A percentile compares a stretch with the other conserved stretches of the same genome.
Conservation (phyloP, 1,140 invertebrate species). For the Drosophila willistoni region DNA sequence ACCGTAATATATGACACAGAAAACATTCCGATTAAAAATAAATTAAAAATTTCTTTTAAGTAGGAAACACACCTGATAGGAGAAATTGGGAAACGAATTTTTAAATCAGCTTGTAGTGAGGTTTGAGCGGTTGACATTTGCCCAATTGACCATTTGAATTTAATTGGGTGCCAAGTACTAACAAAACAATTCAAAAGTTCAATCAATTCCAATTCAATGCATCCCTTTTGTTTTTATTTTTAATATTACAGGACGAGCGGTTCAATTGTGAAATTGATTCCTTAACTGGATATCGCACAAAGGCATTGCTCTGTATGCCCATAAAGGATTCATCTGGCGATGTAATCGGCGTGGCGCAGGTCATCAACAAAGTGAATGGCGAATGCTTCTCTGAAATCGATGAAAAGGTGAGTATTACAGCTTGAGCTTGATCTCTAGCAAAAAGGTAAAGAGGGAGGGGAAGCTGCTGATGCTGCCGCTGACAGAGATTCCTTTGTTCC, state of each 20-base stretch:
- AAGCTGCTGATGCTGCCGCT: too few relatives aligned
- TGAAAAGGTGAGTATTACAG: conserved; percentile 87
- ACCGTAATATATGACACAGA: too few relatives aligned
- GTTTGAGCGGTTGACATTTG: too few relatives aligned
- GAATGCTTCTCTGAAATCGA: conserved; percentile 92
- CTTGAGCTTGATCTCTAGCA: conserved; percentile 17
- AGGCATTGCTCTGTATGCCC: conserved; percentile 96
- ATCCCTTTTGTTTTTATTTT: too few relatives aligned
- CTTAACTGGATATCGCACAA: conserved; percentile 95
- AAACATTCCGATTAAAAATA: too few relatives aligned
- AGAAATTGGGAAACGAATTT: too few relatives aligned
- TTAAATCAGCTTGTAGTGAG: too few relatives aligned
- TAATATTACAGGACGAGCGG: conserved; percentile 93
- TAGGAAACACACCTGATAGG: too few relatives aligned
- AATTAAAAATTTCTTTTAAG: too few relatives aligned
- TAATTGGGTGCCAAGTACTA: too few relatives aligned
- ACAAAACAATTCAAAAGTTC: conserved; percentile 18
- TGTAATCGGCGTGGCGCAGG: conserved; percentile 97
- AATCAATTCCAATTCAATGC: conserved; percentile 1
- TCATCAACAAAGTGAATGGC: conserved; percentile 96
- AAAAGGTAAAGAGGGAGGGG: conserved; percentile 8
- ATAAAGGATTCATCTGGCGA: conserved; percentile 97
- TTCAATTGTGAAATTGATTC: conserved; percentile 97
- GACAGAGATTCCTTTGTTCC: conserved; percentile 47
- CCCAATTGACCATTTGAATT: too few relatives aligned